Evolutionary conservation across 2,113 vertebrate species (phyloP), one percentile per base, ranked within the genome.

Genomic region (Marcusenius ussheri): DNA sequence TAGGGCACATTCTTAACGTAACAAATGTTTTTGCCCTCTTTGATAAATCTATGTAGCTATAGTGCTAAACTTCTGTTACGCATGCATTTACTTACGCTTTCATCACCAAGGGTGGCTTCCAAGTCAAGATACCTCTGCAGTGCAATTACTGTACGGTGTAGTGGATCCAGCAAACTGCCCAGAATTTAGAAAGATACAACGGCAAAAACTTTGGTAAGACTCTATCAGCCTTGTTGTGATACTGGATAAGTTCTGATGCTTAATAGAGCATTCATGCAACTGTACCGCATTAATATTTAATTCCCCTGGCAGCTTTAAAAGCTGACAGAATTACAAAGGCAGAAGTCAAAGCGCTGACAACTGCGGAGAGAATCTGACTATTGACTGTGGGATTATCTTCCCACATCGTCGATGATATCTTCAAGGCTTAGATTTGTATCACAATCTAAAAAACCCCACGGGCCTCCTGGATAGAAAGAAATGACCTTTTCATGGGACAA

Each of bases 221-320:
- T 91, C 90, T 91, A 92, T 93, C 89, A 91, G 74, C 85, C 91
- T 89, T 50, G 21, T 35, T 90, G 89, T 53, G 66, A 62, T 89
- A 91, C 87, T 89, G 84, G 87, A 88, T 91, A 92, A 89, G 92
- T 93, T 94, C 92, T 90, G 89, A 84, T 74, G 62, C 90, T 94
- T 93, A 93, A 91, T 15, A 6, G 87, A 83, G 11, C 83, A 89
- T 91, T 88, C 88, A 93, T 92, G 84, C 86, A 80, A 74, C 46
- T 74, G 88, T 90, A 91, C 92, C 74, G 46, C 46, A 90, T 90
- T 91, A 89, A 92, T 92, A 93, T 93, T 92, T 85, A 1, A 88
- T 90, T 92, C 92, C 58, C 47, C 83, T 89, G 89, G 83, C 47
- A 85, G 51, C n/a, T 83, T 53, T 45, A 13, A 58, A 27, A 80